Base-by-base conservation (phyloP, 2,888 invertebrate species). In the Pollenia angustigena region DNA sequence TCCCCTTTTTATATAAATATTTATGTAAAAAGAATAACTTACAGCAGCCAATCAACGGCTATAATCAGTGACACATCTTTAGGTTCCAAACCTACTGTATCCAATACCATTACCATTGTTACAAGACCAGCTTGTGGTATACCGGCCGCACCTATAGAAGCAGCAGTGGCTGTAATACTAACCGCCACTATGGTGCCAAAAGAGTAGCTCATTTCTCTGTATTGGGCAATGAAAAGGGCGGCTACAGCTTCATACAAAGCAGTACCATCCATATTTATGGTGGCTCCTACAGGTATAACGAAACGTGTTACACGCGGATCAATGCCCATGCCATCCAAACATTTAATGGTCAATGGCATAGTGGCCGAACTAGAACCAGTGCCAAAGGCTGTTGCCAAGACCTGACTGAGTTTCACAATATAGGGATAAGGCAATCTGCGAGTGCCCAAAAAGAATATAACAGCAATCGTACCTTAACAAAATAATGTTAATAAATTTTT, bases 161-260 rank as follows among this genome's bases (percentile, higher is more conserved):
- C 99, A 78, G 98, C 96, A 1, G 99, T 99, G 32, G 99, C 98
- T 8, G 99, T 99, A 90, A 98, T 97, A 94, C 98, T 98, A 87
- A 99, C 97, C 82, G 98, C 98, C 85, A 99, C 95, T 89, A 98
- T 96, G 92, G 97, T 96, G 32, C 98, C 97, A 88, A 98, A 96
- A 14, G 97, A 96, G 93, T 99, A 96, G 52, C 96, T 95, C 84
- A 98, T 95, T 89, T 96, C 95, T 91, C 97, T 95, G 88, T 98
- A 95, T 94, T 99, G 99, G 16, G 99, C 98, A 88, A 99, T 99
- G 92, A 99, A 99, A 89, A 99, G 96, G 32, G 99, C 99, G 0
- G 99, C 99, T 8, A 99, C 98, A 0, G 99, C 99, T 93, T 99
- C 99, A 92, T 99, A 99, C 44, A 99, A 94, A 1, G 99, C 99